Evolutionary conservation across 2,888 invertebrate species (phyloP).

Genomic region (Catonia carolina): DNA sequence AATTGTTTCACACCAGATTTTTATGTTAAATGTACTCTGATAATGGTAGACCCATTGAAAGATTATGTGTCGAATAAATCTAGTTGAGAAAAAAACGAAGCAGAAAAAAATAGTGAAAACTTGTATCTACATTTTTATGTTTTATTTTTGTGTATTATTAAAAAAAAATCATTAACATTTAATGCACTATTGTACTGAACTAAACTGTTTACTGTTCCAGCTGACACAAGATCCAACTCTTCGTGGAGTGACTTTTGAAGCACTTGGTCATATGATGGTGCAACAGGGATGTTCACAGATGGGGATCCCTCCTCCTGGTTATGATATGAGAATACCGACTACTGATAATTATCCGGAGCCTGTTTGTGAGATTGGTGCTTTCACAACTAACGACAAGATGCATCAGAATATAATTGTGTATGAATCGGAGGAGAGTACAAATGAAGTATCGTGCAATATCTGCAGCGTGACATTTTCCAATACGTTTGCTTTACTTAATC

Average conservation of each 20-base stretch:
- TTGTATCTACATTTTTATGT: too few species aligned
- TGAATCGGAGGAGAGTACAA: neutral
- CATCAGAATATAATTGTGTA: slow-evolving; percentile 11
- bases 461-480: slow-evolving; percentile 8
- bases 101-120: too few species aligned
- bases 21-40: too few species aligned
- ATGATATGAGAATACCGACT: neutral
- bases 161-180: too few species aligned
- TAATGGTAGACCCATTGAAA: too few species aligned
- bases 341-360: slow-evolving; percentile 9
- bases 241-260: slow-evolving; percentile 22
- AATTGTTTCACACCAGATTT: too few species aligned
- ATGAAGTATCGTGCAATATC: slow-evolving; percentile 3
- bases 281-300: slow-evolving; percentile 20
- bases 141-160: too few species aligned
- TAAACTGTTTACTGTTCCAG: slow-evolving; percentile 18
- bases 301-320: slow-evolving; percentile 6
- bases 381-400: neutral
- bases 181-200: too few species aligned
- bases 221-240: slow-evolving; percentile 21
- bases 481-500: slow-evolving; percentile 8
- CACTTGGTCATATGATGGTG: slow-evolving; percentile 24
- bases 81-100: too few species aligned
- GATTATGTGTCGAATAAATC: too few species aligned
- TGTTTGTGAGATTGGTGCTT: slow-evolving; percentile 12